Base-by-base conservation (phyloP, 2,888 invertebrate genomes). In the Melanotus villosus region DNA sequence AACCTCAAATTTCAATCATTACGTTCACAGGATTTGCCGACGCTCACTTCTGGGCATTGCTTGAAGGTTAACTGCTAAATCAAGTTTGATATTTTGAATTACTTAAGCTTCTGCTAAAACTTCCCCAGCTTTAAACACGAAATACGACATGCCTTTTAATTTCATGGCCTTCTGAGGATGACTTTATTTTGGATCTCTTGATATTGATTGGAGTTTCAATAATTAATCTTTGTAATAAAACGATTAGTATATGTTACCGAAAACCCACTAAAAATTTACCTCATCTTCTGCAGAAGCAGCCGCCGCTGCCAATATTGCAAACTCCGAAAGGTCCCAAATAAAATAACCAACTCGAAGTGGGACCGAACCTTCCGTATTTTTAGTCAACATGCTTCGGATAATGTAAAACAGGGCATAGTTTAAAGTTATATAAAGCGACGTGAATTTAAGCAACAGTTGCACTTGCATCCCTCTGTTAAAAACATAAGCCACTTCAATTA, bases 381-480 rank as follows among this genome's bases (percentile, higher is more conserved):
- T 14, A 9, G 41, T 16, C 16, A 41, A 14, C 9, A 9, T 2
- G 7, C 16, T 16, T 5, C 41, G 12, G 5, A 18, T 16, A 9
- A 41, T 41, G 18, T 41, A 47, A 47, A 47, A 45, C 9, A n/a
- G 1, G 9, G 45, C 10, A n/a, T 45, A 45, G n/a, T 45, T 21
- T 1, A 45, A 3, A n/a, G 45, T 45, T 21, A 45, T n/a, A 16
- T 52, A 62, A 16, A 52, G 32, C 1, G 62, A 36, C 6, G 23
- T n/a, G 16, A 62, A 2, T 6, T 47, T 18, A 10, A 52, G 21
- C 4, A 62, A 36, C n/a, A 52, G 36, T 23, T 62, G 50, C 10
- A 34, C 14, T 14, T 62, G 36, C 23, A 47, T 21, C 0, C 26
- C 62, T 16, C 5, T 7, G 23, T 62, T 45, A 16, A 50, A 23